Percentiles rank a stretch among this genome's conserved stretches.
These are phyloP conservation scores for Asbolus verrucosus DNA, from an alignment of 1,140 invertebrate genomes.

Conservation along the genomic window DNA sequence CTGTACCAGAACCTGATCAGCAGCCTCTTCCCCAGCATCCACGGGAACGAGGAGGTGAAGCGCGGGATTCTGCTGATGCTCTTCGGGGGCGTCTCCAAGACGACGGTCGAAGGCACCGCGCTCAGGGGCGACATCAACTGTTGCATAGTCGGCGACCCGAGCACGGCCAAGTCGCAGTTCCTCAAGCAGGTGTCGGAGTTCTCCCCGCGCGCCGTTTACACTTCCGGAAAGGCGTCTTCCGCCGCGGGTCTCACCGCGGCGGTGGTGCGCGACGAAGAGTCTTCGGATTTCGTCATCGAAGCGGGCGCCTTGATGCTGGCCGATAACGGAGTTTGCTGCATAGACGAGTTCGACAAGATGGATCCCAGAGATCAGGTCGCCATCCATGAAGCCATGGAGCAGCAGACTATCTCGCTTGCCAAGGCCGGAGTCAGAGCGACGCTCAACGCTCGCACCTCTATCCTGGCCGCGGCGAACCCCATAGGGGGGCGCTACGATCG, in stretches of 20 bases:
- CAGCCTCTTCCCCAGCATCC: constrained; percentile 96
- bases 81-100: constrained; percentile 97
- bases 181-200: constrained; percentile 96
- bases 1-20: constrained; percentile 92
- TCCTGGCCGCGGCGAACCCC: constrained; percentile 98
- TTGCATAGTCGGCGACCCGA: constrained; percentile 98
- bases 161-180: constrained; percentile 98
- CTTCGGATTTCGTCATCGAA: constrained; percentile 98
- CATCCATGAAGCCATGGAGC: constrained; percentile 99
- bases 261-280: constrained; percentile 97
- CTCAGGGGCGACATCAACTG: constrained; percentile 98
- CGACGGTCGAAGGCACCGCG: constrained; percentile 88
- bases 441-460: constrained; percentile 97
- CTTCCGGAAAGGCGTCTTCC: constrained; percentile 97
- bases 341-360: constrained; percentile 99
- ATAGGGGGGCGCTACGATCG: constrained; percentile 97
- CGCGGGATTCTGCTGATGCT: constrained; percentile 95
- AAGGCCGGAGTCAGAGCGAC: constrained; percentile 99
- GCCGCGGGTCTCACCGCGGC: constrained; percentile 98
- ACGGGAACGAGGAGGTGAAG: constrained; percentile 99
- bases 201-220: constrained; percentile 95
- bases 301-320: constrained; percentile 99
- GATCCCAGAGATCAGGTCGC: constrained; percentile 97
- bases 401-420: constrained; percentile 98
- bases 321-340: constrained; percentile 99